phyloP scores from a whole-genome alignment of 1,140 invertebrate species.

The Drosophila dunni region DNA sequence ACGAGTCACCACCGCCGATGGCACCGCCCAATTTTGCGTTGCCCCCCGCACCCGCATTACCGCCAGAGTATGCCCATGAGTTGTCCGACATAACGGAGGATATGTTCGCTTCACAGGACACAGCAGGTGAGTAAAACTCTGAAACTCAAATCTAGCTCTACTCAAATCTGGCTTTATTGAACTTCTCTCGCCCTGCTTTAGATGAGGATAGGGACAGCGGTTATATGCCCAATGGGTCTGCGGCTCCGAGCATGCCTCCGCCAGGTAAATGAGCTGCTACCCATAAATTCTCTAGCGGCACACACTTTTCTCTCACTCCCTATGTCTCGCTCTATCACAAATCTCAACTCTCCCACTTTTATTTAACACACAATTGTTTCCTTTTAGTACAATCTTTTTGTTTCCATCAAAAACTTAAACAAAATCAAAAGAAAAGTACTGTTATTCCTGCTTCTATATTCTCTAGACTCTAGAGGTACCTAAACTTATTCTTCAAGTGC shows the following conservation, averaged over 20 bases:
- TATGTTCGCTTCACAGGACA: slow-evolving; percentile 81
- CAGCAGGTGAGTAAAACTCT: slow-evolving; percentile 59
- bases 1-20: slow-evolving; percentile 90
- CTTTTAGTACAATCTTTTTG: slow-evolving; percentile 62
- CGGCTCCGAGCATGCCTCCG: slow-evolving; percentile 77
- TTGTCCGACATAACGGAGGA: slow-evolving; percentile 76
- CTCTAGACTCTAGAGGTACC: slow-evolving; percentile 75
- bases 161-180: background rate
- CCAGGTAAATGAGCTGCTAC: slow-evolving; percentile 73
- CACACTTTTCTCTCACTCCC: slow-evolving; percentile 34
- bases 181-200: background rate
- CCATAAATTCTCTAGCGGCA: background rate
- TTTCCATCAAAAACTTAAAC: slow-evolving; percentile 44
- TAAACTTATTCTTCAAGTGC: slow-evolving; percentile 65
- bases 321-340: slow-evolving; percentile 20
- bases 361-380: slow-evolving; percentile 57
- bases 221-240: slow-evolving; percentile 77
- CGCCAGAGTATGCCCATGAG: slow-evolving; percentile 80
- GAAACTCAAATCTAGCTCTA: background rate
- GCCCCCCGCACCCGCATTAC: slow-evolving; percentile 89
- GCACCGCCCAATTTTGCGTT: slow-evolving; percentile 87
- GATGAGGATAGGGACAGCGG: slow-evolving; percentile 77
- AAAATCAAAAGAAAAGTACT: slow-evolving; percentile 51
- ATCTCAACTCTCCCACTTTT: slow-evolving; percentile 34
- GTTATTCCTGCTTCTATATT: slow-evolving; percentile 75